These are phyloP conservation scores for Diloba caeruleocephala DNA, from an alignment of 2,888 invertebrate species.

Conservation along the genomic window DNA sequence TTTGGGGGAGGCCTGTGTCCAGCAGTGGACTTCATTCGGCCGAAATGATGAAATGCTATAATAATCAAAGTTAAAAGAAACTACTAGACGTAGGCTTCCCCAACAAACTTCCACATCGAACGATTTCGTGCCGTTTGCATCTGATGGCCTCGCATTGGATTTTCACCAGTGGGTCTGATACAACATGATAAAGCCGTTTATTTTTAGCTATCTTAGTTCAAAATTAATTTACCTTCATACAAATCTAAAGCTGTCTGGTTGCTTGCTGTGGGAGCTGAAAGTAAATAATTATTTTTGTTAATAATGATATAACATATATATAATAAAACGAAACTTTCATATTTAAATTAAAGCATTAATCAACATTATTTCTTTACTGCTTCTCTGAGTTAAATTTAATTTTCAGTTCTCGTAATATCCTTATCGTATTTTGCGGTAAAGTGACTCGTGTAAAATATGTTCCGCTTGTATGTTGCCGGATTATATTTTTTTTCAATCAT, in stretches of 20 bases:
- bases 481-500: slow-evolving; percentile 53
- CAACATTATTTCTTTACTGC: slow-evolving; percentile 28
- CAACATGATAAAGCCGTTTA: too few relatives aligned
- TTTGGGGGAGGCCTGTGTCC: too few relatives aligned
- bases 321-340: neutral
- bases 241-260: slow-evolving; percentile 91
- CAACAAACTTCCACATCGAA: too few relatives aligned
- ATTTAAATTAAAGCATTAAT: slow-evolving; percentile 27
- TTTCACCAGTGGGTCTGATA: too few relatives aligned
- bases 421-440: slow-evolving; percentile 56
- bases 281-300: slow-evolving; percentile 55
- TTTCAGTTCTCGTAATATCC: slow-evolving; percentile 49
- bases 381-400: slow-evolving; percentile 31
- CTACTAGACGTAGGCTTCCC: too few relatives aligned
- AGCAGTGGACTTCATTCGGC: too few relatives aligned
- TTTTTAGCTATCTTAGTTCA: too few relatives aligned
- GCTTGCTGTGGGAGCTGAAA: slow-evolving; percentile 92
- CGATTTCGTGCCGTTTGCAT: too few relatives aligned
- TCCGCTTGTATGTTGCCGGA: slow-evolving; percentile 58
- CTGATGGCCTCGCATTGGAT: too few relatives aligned
- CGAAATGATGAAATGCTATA: too few relatives aligned
- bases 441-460: slow-evolving; percentile 64
- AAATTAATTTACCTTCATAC: slow-evolving; percentile 84
- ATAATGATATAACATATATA: neutral
- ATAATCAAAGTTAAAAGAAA: too few relatives aligned